Base-by-base conservation (phyloP, 2,888 invertebrate genomes). In the Augiades crinisus region DNA sequence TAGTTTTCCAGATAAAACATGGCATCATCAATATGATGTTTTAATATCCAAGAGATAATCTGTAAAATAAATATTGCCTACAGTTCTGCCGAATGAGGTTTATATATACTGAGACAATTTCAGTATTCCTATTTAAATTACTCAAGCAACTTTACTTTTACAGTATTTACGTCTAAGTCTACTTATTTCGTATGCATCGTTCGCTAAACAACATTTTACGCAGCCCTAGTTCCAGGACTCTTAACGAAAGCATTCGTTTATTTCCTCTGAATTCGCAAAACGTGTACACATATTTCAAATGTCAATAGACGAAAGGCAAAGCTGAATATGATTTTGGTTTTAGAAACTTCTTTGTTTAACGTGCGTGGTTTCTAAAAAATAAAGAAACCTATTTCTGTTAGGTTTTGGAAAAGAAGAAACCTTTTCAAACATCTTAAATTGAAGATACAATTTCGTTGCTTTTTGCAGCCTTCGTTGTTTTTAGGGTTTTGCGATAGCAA, bases 211-310 rank as follows among this genome's bases (percentile, higher is more conserved):
- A 27, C 43, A 27, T 33, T 44, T 27, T 27, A 44, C 24, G 19
- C 31, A 44, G 38, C 4, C 7, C 38, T 22, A 22, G 43, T 33
- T 44, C 17, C 43, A 33, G 31, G 14, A 44, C 31, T 41, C 41
- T 31, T 44, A 44, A 44, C 43, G 31, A 44, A 44, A 12, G 31
- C 31, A 22, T 22, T 44, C 31, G 31, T 31, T 31, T 44, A 33
- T 33, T 44, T 12, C 43, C 19, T 44, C 24, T 31, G 43, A 44
- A 44, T 44, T 44, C 13, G 5, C 43, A 33, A 30, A 44, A 17
- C 19, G 37, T 37, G 17, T 8, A 12, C 21, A n/a, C n/a, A 33
- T 31, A 44, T 44, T 44, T 19, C 19, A 33, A 31, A 31, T 21
- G 43, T 13, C 31, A 21, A 31, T 44, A 33, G 21, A n/a, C 19